phyloP scores from a whole-genome alignment of 2,113 vertebrate species.

The Archilochus colubris region DNA sequence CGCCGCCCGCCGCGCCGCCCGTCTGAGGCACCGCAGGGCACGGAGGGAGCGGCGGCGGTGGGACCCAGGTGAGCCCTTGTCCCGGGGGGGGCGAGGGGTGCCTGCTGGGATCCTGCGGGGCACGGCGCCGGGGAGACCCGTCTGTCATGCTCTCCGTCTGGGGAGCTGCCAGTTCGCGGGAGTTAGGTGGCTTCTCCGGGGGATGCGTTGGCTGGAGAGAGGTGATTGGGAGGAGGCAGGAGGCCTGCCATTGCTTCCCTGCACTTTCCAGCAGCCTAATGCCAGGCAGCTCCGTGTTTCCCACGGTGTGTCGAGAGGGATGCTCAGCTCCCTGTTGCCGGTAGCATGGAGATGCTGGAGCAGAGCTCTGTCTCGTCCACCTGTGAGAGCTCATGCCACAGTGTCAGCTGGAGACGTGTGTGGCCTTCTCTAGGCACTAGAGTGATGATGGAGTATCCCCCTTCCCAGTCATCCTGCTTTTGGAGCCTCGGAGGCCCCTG shows the following conservation, averaged over 20 bases:
- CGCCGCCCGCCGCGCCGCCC: not conserved
- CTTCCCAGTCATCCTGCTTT: not conserved
- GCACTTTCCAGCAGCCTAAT: not conserved
- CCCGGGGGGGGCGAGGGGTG: not conserved
- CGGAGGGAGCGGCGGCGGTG: not conserved
- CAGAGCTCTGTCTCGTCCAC: not conserved
- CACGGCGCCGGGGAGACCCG: not conserved
- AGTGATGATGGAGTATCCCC: not conserved
- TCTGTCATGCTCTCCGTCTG: not conserved
- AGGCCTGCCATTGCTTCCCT: not conserved
- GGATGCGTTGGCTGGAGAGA: not conserved
- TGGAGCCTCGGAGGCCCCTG: not conserved
- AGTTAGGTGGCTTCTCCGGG: not conserved
- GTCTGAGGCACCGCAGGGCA: not conserved
- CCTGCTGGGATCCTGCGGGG: not conserved
- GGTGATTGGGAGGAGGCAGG: not conserved
- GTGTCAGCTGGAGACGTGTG: not conserved
- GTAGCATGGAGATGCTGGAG: not conserved
- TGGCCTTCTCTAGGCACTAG: not conserved
- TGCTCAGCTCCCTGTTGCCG: not conserved
- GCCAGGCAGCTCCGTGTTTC: not conserved
- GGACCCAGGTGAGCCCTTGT: constrained; percentile 5
- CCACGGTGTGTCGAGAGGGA: not conserved
- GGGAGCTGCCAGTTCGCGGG: not conserved
- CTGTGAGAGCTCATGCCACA: not conserved